Percentiles rank a stretch among this genome's conserved stretches.
Conservation (phyloP, 1,140 invertebrate genomes). For the Papilio aristodemus region DNA sequence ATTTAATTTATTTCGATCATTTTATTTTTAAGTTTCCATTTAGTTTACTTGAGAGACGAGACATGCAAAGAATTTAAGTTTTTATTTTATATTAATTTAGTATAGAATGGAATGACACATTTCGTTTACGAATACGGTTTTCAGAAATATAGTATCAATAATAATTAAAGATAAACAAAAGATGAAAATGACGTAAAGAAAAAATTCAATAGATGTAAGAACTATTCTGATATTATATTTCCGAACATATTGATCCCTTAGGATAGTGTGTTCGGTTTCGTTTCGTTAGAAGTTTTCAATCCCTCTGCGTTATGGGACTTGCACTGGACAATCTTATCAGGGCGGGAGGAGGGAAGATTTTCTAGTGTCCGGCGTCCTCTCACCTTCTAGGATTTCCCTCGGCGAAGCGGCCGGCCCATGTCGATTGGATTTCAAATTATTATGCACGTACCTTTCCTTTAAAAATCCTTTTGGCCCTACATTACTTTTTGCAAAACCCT, state of each 20-base stretch:
- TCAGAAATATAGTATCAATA: too few species aligned
- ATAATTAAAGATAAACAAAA: slow-evolving; percentile 43
- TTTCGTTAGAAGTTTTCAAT: slow-evolving; percentile 75
- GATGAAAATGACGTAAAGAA: slow-evolving; percentile 46
- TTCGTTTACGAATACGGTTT: not conserved
- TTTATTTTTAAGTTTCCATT: too few species aligned
- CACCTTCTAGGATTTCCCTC: slow-evolving; percentile 73
- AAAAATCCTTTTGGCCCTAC: slow-evolving; percentile 37
- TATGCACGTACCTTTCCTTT: slow-evolving; percentile 58
- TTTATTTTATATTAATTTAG: too few species aligned
- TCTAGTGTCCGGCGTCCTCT: slow-evolving; percentile 71
- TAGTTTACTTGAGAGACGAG: too few species aligned
- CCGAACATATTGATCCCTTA: slow-evolving; percentile 73
- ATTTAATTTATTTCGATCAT: too few species aligned
- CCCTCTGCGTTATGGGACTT: slow-evolving; percentile 76
- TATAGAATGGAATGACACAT: too few species aligned
- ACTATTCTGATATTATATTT: slow-evolving; percentile 75
- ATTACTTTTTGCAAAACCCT: slow-evolving; percentile 14
- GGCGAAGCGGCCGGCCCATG: slow-evolving; percentile 48
- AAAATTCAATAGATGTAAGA: slow-evolving; percentile 52
- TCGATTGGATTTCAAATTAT: slow-evolving; percentile 73
- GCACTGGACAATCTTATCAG: slow-evolving; percentile 78
- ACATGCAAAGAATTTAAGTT: too few species aligned
- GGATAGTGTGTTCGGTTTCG: slow-evolving; percentile 73
- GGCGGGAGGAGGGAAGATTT: slow-evolving; percentile 67